phyloP scores from a whole-genome alignment of 2,888 invertebrate genomes.

The Caenorhabditis afra region DNA sequence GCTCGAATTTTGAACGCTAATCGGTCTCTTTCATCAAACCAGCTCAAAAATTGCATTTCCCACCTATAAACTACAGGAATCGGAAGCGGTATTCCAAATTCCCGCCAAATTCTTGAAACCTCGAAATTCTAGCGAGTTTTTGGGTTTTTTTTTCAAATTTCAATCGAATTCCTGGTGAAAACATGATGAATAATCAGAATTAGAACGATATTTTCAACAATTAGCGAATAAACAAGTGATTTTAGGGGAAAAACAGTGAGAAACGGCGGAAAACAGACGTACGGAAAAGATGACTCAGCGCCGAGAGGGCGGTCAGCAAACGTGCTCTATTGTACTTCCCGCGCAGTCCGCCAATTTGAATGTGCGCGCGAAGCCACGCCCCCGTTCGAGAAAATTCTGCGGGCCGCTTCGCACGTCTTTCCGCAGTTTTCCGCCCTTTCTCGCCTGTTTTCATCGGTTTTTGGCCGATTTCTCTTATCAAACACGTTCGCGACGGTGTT shows the following conservation, averaged over 20 bases:
- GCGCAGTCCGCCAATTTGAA: conserved; percentile 59
- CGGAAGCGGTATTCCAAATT: too few species aligned
- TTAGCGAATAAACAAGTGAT: not conserved
- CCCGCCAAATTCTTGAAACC: too few species aligned
- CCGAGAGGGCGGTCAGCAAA: conserved; percentile 22
- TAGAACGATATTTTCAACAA: not conserved
- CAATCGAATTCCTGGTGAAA: too few species aligned
- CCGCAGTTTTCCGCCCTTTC: conserved; percentile 20
- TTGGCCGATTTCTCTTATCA: conserved; percentile 36
- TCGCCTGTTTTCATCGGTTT: conserved; percentile 42
- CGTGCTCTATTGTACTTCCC: conserved; percentile 56
- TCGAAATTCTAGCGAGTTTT: too few species aligned
- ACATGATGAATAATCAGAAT: too few species aligned
- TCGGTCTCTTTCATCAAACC: too few species aligned
- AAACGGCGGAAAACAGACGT: conserved; percentile 4
- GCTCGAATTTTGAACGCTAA: too few species aligned
- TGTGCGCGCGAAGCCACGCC: conserved; percentile 58
- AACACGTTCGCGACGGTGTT: conserved; percentile 39
- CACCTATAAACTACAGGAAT: too few species aligned
- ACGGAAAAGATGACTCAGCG: conserved; percentile 27
- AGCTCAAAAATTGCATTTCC: too few species aligned
- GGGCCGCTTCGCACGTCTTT: conserved; percentile 10
- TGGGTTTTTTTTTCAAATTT: too few species aligned
- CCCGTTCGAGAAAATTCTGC: conserved; percentile 54
- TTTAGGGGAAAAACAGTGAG: not conserved